Evolutionary conservation across 1,140 invertebrate genomes (phyloP), one percentile per base, ranked within the genome.

Genomic region (Drosophila melanica): DNA sequence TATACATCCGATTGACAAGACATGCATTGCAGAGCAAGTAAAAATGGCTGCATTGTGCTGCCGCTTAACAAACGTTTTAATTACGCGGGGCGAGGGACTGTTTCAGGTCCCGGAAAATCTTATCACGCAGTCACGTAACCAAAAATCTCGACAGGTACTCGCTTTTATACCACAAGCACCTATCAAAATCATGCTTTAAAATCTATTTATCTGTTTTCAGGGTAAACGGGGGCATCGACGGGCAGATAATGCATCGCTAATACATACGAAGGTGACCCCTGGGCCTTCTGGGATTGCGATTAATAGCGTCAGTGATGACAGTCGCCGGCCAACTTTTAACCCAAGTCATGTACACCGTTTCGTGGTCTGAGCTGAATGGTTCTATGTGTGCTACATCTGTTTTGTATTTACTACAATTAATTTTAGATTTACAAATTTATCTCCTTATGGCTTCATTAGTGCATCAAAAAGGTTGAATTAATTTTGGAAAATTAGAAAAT

Each of bases 21-120:
- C 90, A 50, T 94, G 93, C 69, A 92, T 95, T 65, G 93, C 94
- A 80, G 95, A 95, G 5, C 96, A 98, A 92, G 93, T 98, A 4
- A 95, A 95, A 50, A 95, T 97, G 91, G 97, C 97, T 2, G 96
- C 96, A 3, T 94, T 96, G 74, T 97, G 96, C 62, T 97, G 96
- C 86, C 95, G 95, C 84, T 94, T 97, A 23, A 97, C 96, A 2
- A 96, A 96, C 89, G 94, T 95, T 44, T 85, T 98, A 54, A 95
- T 98, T 81, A 94, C 94, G 42, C 95, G 94, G 87, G 93, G 93
- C 51, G 94, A 96, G 33, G 93, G 94, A 62, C 92, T 98, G 10
- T 98, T 97, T 95, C 93, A 94, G 57, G 96, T 98, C 66, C 96
- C 97, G 10, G 93, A 93, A 47, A 93, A 94, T 72, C 92, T 97